phyloP scores from a whole-genome alignment of 1,140 invertebrate genomes.

The Drosophila pandora region DNA sequence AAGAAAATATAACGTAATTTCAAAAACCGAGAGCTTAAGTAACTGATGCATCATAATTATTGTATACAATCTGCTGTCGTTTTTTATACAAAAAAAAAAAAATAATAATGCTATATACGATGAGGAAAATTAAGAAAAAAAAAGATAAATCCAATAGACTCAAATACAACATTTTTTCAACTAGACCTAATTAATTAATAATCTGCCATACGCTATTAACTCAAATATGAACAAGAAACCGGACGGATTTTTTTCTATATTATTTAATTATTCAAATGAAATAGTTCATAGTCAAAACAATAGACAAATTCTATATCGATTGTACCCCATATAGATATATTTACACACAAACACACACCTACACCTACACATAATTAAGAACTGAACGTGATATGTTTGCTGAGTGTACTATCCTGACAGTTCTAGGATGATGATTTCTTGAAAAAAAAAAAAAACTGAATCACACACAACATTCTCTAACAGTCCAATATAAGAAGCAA shows the following conservation, averaged over 20 bases:
- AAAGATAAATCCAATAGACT: slow-evolving; percentile 29
- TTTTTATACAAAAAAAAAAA: slow-evolving; percentile 26
- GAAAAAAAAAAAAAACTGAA: slow-evolving; percentile 7
- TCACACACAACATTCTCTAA: slow-evolving; percentile 57
- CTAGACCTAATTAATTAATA: slow-evolving; percentile 21
- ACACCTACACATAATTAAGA: slow-evolving; percentile 25
- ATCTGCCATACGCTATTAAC: slow-evolving; percentile 58
- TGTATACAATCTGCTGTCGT: slow-evolving; percentile 50
- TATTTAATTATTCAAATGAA: slow-evolving; percentile 24
- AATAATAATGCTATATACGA: slow-evolving; percentile 14
- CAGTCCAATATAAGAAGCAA: slow-evolving; percentile 28
- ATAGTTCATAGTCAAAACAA: slow-evolving; percentile 52
- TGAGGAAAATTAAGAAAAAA: slow-evolving; percentile 6
- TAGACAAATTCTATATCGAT: slow-evolving; percentile 58
- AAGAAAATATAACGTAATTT: slow-evolving; percentile 42
- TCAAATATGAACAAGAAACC: slow-evolving; percentile 67
- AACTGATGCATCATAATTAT: slow-evolving; percentile 56
- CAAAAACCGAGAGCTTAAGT: slow-evolving; percentile 64
- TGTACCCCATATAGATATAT: slow-evolving; percentile 18
- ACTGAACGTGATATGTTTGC: slow-evolving; percentile 63
- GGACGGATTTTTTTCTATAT: slow-evolving; percentile 40
- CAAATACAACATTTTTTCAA: slow-evolving; percentile 27
- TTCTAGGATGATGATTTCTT: slow-evolving; percentile 35
- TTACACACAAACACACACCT: slow-evolving; percentile 19
- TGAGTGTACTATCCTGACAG: slow-evolving; percentile 62